Evolutionary conservation across 37 sponge, comb jelly and placozoan species (phyloP).

Genomic region (Oscarella lobularis): DNA sequence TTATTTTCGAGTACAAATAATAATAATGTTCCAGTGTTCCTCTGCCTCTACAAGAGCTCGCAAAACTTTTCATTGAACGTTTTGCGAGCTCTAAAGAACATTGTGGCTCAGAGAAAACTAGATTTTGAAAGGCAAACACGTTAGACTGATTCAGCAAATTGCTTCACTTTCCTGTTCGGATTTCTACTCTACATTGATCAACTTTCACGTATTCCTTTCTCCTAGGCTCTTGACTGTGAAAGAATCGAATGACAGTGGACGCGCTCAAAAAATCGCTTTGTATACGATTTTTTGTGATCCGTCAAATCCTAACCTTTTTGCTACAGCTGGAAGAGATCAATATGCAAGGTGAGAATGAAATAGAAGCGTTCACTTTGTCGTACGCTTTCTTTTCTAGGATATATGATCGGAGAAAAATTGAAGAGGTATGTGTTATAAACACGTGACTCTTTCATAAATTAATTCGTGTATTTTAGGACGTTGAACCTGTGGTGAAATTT

Average conservation of each 20-base stretch:
- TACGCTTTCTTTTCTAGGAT: conserved; percentile 14
- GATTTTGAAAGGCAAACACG: no score
- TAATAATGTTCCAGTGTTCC: no score
- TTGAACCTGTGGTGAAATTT: conserved; percentile 49
- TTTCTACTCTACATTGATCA: no score
- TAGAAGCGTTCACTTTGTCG: not conserved
- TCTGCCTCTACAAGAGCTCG: no score
- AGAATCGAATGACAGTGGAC: conserved; percentile 12
- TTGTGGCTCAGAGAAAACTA: no score
- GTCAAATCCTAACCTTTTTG: conserved; percentile 50
- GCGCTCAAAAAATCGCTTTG: conserved; percentile 37
- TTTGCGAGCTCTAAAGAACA: no score
- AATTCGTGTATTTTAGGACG: not conserved
- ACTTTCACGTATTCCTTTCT: no score
- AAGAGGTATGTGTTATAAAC: not conserved
- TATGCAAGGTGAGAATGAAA: conserved; percentile 52
- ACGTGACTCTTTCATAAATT: not conserved
- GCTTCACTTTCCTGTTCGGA: no score
- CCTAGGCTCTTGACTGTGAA: no score
- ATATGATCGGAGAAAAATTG: conserved; percentile 33
- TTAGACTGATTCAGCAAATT: no score
- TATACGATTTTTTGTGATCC: conserved; percentile 83
- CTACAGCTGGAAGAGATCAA: conserved; percentile 69
- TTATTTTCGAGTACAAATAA: no score
- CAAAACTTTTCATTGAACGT: no score